Base-by-base conservation (phyloP, 1,140 invertebrate genomes). In the Globodera rostochiensis region DNA sequence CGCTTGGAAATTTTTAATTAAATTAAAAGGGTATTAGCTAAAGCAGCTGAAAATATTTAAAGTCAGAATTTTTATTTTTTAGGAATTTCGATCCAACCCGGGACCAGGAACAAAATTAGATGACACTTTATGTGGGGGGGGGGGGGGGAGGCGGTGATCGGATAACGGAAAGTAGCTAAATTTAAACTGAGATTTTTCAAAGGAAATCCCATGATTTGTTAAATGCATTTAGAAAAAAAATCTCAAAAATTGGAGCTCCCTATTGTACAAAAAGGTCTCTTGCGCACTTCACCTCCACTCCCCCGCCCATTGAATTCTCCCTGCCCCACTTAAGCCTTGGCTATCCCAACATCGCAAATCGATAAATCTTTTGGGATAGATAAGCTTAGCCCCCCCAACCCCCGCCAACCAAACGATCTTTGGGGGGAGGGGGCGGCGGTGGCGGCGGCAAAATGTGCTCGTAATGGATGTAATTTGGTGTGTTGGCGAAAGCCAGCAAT, bases 281-380 rank as follows among this genome's bases (percentile, higher is more conserved):
- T 64, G 57, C 57, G 57, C 57, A 64, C 53, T 15, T 53, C 53
- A 11, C 53, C 53, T 15, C 53, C 53, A 9, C 53, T 53, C 53
- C 53, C 53, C 53, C 53, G 9, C 53, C 53, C 57, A 64, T 64
- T 64, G 11, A 15, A 13, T 64, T 64, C 57, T 64, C 57, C 15
- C 15, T 15, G 13, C 57, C 57, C 57, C 57, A 64, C 57, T 19
- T 64, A 64, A 64, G 57, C 57, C 19, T 64, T 15, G 57, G 57
- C 57, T 64, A 11, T 64, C 15, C 57, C 57, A 11, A 6, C 57
- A 6, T 15, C 57, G 19, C 19, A 19, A 11, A 64, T 64, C 57
- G 57, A 64, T 64, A 64, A 64, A 64, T 64, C 57, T 64, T 64
- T 64, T 64, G 57, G 57, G 57, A 64, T 64, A 64, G 57, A 64